phyloP scores from a whole-genome alignment of 1,140 invertebrate species.

The Megalonaias nervosa region DNA sequence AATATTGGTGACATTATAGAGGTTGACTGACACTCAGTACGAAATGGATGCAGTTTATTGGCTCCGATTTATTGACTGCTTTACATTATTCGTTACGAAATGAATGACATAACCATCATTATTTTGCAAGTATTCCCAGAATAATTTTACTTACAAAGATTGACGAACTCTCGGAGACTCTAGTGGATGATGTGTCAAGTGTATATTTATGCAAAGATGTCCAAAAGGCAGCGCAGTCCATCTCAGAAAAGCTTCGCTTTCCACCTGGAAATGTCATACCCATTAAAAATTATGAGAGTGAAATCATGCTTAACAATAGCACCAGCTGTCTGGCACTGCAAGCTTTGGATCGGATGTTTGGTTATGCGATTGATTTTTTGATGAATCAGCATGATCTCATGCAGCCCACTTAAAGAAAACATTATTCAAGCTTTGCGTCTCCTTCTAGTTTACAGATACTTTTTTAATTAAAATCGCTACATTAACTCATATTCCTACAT shows the following conservation, averaged over 20 bases:
- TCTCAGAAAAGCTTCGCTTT: constrained; percentile 24
- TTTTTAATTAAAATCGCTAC: too few species aligned
- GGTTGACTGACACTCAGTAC: too few species aligned
- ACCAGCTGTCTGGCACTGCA: constrained; percentile 16
- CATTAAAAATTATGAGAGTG: constrained; percentile 29
- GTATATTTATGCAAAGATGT: constrained; percentile 22
- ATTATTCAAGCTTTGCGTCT: too few species aligned
- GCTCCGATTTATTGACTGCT: too few species aligned
- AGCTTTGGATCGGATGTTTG: constrained; percentile 12
- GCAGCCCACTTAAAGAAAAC: too few species aligned
- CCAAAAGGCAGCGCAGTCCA: constrained; percentile 15
- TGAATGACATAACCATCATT: not conserved
- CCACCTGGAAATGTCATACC: constrained; percentile 28
- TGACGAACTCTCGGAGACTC: constrained; percentile 19
- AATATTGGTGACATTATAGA: too few species aligned
- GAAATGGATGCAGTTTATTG: too few species aligned
- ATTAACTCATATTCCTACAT: too few species aligned
- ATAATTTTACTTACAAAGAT: constrained; percentile 32
- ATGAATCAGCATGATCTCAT: constrained; percentile 2
- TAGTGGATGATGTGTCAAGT: not conserved
- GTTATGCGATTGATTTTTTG: constrained; percentile 26
- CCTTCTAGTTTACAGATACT: too few species aligned
- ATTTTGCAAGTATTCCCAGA: constrained; percentile 24
- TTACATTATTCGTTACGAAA: too few species aligned
- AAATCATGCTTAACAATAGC: constrained; percentile 14